Evolutionary conservation across 2,113 vertebrate genomes (phyloP), one percentile per base, ranked within the genome.

Genomic region (Amblyopsis rosae): DNA sequence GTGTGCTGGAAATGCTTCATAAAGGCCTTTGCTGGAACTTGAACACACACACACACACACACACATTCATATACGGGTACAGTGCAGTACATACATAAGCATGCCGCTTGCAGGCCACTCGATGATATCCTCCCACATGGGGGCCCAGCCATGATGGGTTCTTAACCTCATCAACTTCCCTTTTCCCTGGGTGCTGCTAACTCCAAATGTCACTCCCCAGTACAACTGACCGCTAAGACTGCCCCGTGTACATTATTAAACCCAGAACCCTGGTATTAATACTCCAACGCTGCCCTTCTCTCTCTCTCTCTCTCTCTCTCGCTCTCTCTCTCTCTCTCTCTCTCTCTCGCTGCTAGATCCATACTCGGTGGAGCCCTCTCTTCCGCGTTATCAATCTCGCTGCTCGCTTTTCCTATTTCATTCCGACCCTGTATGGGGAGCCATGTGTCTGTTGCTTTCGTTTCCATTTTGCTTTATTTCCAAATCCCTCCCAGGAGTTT

Each of bases 201-300:
- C 70, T 82, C 66, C 56, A 86, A 87, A 90, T 87, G 85, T 80
- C 83, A 82, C 70, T 66, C 74, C 70, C 69, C 72, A 70, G 68
- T 77, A 73, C 33, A 56, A 72, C 76, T 82, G 73, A 74, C 79
- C 80, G 77, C 70, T 55, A 45, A 26, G 66, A 59, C 76, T 75
- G 69, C 62, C 70, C 69, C 16, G 56, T 81, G 77, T 78, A 75
- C 73, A 80, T 88, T 81, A 88, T 85, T 86, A 82, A 87, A 85
- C 54, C 69, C 82, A 65, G 4, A 70, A 65, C 12, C 62, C 15
- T 41, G 67, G 77, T 76, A 79, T 79, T 69, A 71, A 76, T 68
- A 61, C 67, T 49, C 70, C 58, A 12, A 64, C 59, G 10, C 60
- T 1, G 0, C 41, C 46, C 32, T 19, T 62, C 58, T 19, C 54